These are phyloP conservation scores for Thereva unica DNA, from an alignment of 2,888 invertebrate genomes.

Conservation along the genomic window DNA sequence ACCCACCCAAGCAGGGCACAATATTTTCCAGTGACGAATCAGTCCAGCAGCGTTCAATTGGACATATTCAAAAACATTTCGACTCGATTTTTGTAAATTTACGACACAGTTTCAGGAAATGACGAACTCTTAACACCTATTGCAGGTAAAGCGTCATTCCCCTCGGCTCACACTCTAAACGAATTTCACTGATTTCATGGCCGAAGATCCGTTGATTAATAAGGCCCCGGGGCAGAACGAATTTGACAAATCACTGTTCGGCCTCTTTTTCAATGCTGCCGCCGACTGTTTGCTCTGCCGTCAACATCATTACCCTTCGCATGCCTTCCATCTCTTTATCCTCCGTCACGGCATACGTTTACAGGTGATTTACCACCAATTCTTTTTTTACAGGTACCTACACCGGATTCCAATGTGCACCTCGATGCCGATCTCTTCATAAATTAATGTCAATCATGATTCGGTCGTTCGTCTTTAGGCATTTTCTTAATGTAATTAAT, in stretches of 20 bases:
- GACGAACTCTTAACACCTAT: too few species aligned
- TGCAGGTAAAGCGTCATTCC: neutral
- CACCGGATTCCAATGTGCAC: conserved; percentile 13
- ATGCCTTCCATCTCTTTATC: neutral
- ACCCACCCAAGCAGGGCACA: too few species aligned
- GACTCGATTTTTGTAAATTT: too few species aligned
- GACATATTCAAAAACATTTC: too few species aligned
- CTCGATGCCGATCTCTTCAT: conserved; percentile 34
- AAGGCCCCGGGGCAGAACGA: conserved; percentile 39
- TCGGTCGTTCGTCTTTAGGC: neutral
- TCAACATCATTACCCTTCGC: conserved; percentile 22
- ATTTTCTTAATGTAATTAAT: too few species aligned
- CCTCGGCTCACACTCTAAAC: conserved; percentile 7
- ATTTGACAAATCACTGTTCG: conserved; percentile 41
- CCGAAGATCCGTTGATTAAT: conserved; percentile 37
- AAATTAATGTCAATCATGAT: conserved; percentile 41
- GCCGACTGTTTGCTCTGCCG: conserved; percentile 31
- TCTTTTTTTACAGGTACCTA: conserved; percentile 25
- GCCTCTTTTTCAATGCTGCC: conserved; percentile 8
- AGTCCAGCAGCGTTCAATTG: too few species aligned
- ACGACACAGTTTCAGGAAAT: too few species aligned
- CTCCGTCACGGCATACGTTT: conserved; percentile 6
- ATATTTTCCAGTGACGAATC: too few species aligned
- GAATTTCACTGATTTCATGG: conserved; percentile 1
- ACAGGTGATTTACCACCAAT: conserved; percentile 37